Conservation (phyloP, 2,888 invertebrate species). For the Eristalis intricaria region DNA sequence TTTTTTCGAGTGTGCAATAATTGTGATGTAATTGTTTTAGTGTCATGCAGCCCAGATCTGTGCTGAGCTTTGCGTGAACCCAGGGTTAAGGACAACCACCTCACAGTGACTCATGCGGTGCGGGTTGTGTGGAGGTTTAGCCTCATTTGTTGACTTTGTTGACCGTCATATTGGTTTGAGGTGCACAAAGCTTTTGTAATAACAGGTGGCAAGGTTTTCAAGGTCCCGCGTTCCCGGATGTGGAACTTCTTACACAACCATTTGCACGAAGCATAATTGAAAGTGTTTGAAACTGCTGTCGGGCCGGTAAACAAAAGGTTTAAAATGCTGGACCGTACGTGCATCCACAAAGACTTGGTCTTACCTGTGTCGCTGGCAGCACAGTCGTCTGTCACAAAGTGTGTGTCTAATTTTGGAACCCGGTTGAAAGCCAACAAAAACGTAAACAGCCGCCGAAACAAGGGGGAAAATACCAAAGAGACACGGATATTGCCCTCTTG, state of each 20-base stretch:
- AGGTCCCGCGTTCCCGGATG: not conserved
- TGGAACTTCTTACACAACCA: not conserved
- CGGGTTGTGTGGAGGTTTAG: not conserved
- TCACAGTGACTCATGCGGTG: not conserved
- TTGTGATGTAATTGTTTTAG: not conserved
- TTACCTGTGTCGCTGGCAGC: not conserved
- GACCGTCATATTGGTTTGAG: not conserved
- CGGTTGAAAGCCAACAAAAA: not conserved
- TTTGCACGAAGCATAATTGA: not conserved
- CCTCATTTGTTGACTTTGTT: not conserved
- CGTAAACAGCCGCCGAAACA: not conserved
- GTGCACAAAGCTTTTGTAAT: not conserved
- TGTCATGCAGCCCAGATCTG: not conserved
- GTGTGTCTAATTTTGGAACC: not conserved
- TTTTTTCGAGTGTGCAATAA: not conserved
- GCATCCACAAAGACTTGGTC: not conserved
- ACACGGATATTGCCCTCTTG: not conserved
- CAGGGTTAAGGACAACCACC: not conserved
- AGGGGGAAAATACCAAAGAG: not conserved
- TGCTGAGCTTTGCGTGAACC: not conserved
- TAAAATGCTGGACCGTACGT: not conserved
- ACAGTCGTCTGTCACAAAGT: not conserved
- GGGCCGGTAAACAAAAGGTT: not conserved
- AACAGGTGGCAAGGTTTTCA: not conserved
- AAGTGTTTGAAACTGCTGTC: no score